Percentiles rank a stretch among this genome's conserved stretches.
Conservation (phyloP, 2,113 vertebrate species). For the Pelvicachromis taeniatus region DNA sequence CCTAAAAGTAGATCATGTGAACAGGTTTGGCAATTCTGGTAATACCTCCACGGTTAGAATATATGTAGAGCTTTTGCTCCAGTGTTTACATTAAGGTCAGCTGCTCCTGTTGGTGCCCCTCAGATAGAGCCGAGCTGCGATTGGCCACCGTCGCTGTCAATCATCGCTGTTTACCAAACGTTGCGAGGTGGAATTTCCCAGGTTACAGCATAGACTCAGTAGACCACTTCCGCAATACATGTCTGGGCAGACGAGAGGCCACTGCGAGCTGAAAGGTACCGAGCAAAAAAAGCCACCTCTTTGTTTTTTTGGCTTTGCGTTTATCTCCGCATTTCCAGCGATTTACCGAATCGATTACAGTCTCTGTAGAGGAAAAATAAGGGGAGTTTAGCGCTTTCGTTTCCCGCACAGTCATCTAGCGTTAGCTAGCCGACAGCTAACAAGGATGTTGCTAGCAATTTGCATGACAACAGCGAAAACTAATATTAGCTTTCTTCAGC, state of each 20-base stretch:
- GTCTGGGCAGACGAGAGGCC: constrained; percentile 63
- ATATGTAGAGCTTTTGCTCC: background rate
- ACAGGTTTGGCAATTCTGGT: background rate
- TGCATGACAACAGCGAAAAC: constrained; percentile 75
- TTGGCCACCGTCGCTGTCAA: constrained; percentile 54
- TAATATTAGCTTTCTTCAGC: constrained; percentile 63
- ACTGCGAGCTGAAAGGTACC: constrained; percentile 64
- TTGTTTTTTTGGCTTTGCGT: constrained; percentile 33
- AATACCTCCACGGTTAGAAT: background rate
- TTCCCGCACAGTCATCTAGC: constrained; percentile 42
- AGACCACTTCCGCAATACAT: constrained; percentile 76
- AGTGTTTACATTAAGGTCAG: constrained; percentile 50
- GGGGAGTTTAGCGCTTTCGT: background rate
- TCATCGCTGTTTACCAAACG: constrained; percentile 73
- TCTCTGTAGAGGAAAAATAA: background rate
- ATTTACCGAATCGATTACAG: background rate
- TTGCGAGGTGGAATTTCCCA: constrained; percentile 78
- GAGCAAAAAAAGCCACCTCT: constrained; percentile 20
- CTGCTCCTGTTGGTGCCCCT: background rate
- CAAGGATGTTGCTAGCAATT: constrained; percentile 63
- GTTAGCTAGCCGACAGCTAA: constrained; percentile 61
- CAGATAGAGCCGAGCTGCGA: background rate
- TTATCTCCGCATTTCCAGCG: background rate
- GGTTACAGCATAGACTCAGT: constrained; percentile 66
- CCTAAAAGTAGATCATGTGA: background rate